Base-by-base conservation (phyloP, 2,888 invertebrate species). In the Phengaris arion region DNA sequence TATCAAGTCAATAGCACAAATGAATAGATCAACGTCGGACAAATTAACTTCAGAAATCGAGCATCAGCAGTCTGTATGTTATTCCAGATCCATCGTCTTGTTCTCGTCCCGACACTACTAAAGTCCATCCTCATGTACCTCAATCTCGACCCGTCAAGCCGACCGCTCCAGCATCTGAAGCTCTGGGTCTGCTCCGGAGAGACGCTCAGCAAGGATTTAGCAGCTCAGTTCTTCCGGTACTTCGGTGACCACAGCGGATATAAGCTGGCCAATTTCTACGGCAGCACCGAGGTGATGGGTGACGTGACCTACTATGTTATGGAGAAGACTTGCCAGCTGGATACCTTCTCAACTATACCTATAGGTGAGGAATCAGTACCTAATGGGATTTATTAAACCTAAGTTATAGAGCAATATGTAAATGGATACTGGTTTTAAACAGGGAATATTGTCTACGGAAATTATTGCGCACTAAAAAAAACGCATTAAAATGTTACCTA, bases 181-280 rank as follows among this genome's bases (percentile, higher is more conserved):
- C 94, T 96, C 0, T 98, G 98, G 97, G 94, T 98, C 13, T 97
- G 98, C 83, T 98, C 98, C 1, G 98, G 98, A 0, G 98, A 98
- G 86, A 95, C 96, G 0, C 93, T 98, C 0, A 94, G 96, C 13
- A 94, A 95, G 7, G 94, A 96, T 0, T 87, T 98, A 54, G 96
- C 96, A 0, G 89, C 94, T 59, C 95, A 96, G 81, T 98, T 98
- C 91, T 97, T 97, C 86, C 92, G 94, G 55, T 95, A 96, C 79
- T 97, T 97, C 79, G 93, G 95, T n/a, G 94, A 94, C 76, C 94
- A 95, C 10, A 88, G 92, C 1, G 90, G 89, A 0, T 96, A 96
- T 78, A 93, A 94, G 15, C 89, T 98, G 64, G 97, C 97, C 75
- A 98, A 98, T 85, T 98, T 98, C 84, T 98, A 98, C 83, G 98